phyloP scores from a whole-genome alignment of 2,888 invertebrate species.

The Caradrina clavipalpis region DNA sequence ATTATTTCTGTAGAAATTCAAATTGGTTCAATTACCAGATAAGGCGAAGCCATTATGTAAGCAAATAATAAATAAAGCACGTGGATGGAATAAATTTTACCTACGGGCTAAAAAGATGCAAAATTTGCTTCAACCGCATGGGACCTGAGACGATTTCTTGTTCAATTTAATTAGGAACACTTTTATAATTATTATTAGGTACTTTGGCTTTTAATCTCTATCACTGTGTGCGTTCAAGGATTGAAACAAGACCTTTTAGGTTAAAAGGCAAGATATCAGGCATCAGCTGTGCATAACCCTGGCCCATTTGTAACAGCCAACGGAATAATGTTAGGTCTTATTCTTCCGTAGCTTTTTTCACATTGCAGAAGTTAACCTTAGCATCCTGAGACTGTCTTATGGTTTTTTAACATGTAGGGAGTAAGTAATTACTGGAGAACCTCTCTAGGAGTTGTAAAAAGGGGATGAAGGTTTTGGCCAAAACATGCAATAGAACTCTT shows the following conservation, averaged over 20 bases:
- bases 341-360: constrained; percentile 22
- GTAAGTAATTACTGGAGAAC: too few species aligned
- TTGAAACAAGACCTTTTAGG: constrained; percentile 11
- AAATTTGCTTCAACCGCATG: constrained; percentile 7
- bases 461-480: background rate
- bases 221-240: background rate
- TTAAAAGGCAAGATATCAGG: constrained; percentile 37
- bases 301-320: constrained; percentile 41
- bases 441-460: background rate
- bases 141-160: background rate
- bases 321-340: constrained; percentile 41
- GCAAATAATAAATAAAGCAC: background rate
- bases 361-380: constrained; percentile 11
- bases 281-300: constrained; percentile 41
- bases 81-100: constrained; percentile 15
- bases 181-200: constrained; percentile 12
- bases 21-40: background rate
- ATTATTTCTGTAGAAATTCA: background rate
- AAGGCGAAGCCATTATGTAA: background rate
- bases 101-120: background rate
- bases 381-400: background rate
- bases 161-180: constrained; percentile 22
- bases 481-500: background rate
- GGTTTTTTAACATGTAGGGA: background rate
- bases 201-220: background rate